A percentile compares a stretch with the other conserved stretches of the same genome.
phyloP scores from a whole-genome alignment of 2,797 vertebrate species.

The Pseudotriccus pelzelni region DNA sequence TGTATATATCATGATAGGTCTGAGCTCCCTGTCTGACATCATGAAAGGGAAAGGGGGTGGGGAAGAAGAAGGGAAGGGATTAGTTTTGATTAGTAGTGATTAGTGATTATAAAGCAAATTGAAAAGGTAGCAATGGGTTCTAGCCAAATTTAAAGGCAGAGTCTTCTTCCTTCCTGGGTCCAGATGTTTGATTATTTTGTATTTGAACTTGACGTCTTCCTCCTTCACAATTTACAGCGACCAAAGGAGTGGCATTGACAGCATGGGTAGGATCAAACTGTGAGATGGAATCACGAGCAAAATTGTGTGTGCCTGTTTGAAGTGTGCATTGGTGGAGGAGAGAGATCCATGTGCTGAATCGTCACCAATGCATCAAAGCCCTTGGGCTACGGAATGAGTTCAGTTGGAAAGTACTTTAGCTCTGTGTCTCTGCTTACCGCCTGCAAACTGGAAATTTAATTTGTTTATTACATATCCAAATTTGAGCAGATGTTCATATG shows the following conservation, averaged over 20 bases:
- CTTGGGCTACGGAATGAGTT: background rate
- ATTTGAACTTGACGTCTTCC: background rate
- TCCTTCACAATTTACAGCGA: background rate
- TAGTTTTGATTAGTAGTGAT: background rate
- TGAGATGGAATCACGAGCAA: background rate
- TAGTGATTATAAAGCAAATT: background rate
- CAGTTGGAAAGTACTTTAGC: background rate
- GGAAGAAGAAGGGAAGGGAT: background rate
- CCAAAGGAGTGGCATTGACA: background rate
- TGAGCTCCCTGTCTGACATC: constrained; percentile 18
- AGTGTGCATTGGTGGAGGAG: background rate
- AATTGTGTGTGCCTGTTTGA: background rate
- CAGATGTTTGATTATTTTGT: background rate
- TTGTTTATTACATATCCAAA: background rate
- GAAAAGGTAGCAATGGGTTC: background rate
- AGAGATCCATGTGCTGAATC: background rate
- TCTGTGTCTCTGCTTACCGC: background rate
- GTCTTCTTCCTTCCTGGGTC: background rate
- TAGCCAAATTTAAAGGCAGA: background rate
- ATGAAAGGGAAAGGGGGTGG: background rate
- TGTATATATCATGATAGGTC: constrained; percentile 30
- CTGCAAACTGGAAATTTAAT: background rate
- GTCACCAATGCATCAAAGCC: background rate
- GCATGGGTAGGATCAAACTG: background rate
- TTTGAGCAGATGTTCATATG: background rate